phyloP scores from a whole-genome alignment of 2,797 vertebrate genomes.

The Erethizon dorsatum region DNA sequence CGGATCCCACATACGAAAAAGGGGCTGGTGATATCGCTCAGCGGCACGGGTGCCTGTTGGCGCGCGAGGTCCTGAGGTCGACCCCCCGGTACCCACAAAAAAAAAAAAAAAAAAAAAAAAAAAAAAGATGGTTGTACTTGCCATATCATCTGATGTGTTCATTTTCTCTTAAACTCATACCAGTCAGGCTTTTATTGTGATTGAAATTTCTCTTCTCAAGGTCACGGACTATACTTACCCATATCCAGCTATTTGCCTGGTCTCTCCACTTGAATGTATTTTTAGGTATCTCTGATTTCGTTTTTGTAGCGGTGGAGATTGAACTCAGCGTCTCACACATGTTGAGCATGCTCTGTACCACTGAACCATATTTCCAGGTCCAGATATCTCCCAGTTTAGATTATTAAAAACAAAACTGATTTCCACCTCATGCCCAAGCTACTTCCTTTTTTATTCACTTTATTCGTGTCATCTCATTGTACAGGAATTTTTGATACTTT shows the following conservation, averaged over 20 bases:
- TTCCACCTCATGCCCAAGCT: neutral
- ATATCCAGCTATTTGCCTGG: neutral
- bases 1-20: too few species aligned
- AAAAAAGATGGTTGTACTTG: neutral
- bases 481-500: conserved; percentile 4
- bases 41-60: too few species aligned
- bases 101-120: too few species aligned
- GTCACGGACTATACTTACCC: neutral
- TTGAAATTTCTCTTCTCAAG: neutral
- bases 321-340: neutral
- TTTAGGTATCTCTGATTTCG: neutral
- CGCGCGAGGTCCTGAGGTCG: too few species aligned
- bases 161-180: conserved; percentile 16
- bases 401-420: neutral
- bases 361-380: neutral
- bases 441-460: neutral
- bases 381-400: neutral
- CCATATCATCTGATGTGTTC: neutral
- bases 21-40: too few species aligned
- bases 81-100: too few species aligned
- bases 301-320: neutral
- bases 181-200: neutral
- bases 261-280: neutral
- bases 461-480: neutral
- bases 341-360: neutral